Conservation (phyloP, 2,113 vertebrate species). For the Proteles cristata region DNA sequence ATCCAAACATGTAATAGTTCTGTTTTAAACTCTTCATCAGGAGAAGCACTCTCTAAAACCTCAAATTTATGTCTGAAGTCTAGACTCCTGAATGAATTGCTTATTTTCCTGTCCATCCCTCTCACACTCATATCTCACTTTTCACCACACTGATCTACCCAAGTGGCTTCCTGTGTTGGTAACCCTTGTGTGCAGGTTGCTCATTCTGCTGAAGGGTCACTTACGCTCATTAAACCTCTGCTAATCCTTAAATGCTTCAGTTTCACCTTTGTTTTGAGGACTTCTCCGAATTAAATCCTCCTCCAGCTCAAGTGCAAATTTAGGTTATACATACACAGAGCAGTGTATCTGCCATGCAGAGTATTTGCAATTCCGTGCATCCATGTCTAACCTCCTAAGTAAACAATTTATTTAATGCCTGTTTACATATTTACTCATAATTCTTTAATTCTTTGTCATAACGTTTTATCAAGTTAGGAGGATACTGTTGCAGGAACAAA, state of each 20-base stretch:
- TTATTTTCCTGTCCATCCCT: background rate
- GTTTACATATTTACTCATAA: background rate
- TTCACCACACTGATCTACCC: background rate
- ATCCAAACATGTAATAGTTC: background rate
- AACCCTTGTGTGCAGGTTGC: background rate
- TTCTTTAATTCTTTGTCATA: background rate
- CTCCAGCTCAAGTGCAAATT: background rate
- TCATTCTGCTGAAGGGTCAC: background rate
- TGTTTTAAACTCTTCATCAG: background rate
- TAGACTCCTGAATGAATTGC: background rate
- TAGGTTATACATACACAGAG: background rate
- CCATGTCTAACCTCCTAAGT: background rate
- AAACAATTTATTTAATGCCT: background rate
- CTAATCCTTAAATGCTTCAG: background rate
- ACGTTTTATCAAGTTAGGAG: background rate
- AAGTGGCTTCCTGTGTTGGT: background rate
- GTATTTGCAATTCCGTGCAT: background rate
- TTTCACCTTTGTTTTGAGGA: background rate
- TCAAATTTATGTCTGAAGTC: background rate
- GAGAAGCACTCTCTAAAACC: background rate
- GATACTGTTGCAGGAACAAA: background rate
- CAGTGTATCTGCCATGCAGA: background rate
- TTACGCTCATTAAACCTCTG: background rate
- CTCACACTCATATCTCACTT: background rate
- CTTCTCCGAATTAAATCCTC: background rate